Evolutionary conservation across 2,113 vertebrate genomes (phyloP).

Genomic region (Leptosomus discolor): DNA sequence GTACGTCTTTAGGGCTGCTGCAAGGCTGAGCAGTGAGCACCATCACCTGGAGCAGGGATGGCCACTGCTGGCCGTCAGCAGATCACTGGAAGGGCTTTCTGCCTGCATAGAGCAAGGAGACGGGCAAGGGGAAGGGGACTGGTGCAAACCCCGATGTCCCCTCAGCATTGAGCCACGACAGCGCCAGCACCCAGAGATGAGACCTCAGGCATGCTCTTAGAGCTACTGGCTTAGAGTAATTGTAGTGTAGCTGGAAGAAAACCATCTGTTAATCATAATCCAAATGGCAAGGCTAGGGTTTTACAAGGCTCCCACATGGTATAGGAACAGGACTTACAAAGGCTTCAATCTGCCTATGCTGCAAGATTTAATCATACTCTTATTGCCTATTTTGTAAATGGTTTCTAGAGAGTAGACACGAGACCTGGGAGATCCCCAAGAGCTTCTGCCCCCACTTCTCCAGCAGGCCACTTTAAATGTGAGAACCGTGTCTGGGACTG

Average conservation of each 20-base stretch:
- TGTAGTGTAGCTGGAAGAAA: not conserved
- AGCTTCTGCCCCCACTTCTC: not conserved
- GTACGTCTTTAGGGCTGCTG: not conserved
- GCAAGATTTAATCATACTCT: not conserved
- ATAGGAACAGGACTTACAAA: not conserved
- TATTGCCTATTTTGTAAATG: not conserved
- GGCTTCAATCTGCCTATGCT: not conserved
- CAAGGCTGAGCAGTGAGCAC: not conserved
- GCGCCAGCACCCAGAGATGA: not conserved
- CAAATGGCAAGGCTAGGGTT: not conserved
- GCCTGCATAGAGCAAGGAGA: not conserved
- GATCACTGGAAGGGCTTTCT: not conserved
- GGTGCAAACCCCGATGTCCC: accelerated
- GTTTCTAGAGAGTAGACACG: not conserved
- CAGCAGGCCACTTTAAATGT: not conserved
- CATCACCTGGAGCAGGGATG: not conserved
- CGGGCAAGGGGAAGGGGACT: not conserved
- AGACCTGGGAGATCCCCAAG: not conserved
- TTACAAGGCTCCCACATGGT: not conserved
- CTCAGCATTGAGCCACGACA: not conserved
- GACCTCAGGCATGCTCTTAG: not conserved
- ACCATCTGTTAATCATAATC: not conserved
- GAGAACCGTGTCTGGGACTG: not conserved
- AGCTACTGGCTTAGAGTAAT: not conserved
- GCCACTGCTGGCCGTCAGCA: not conserved